Evolutionary conservation across 2,797 vertebrate species (phyloP), one percentile per base, ranked within the genome.

Genomic region (Anguilla marmorata): DNA sequence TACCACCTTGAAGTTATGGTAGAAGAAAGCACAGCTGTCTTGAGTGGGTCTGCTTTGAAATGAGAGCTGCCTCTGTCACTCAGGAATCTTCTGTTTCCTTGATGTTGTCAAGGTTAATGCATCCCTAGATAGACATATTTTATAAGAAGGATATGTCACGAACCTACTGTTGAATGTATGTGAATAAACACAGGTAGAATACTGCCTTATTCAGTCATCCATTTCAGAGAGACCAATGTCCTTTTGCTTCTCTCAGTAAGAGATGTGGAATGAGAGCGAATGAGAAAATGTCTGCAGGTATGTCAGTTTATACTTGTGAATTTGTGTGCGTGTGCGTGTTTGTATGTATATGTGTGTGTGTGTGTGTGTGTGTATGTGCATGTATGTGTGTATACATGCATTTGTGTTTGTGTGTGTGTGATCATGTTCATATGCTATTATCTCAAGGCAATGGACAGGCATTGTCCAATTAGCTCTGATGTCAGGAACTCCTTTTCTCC

Each of bases 401-500:
- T 83, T 24, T 72, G 1, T 52, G 87, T 69, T 4, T 37, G 63
- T 24, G 21, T 52, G 66, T 14, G 79, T 48, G 79, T 24, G 79
- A 8, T 41, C 6, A 11, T 82, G 79, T 41, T 37, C 33, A 41
- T 7, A 21, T 37, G 33, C 48, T 82, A 50, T 50, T 24, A 14
- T 82, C 45, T 33, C 11, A 76, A 74, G 60, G 45, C 66, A 76
- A 76, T 72, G 24, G 30, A 86, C 27, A 69, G 85, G 24, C 54
- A 27, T 50, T 54, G 74, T 72, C 56, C 48, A 56, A 79, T 86
- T 56, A 54, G 54, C 48, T 84, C 63, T 86, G 9, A 30, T 79
- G 82, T 89, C 84, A 66, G 45, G 85, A 85, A 87, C 50, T 79
- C 52, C 84, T 5, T 80, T 14, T 88, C 90, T 88, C 48, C 83